Conservation (phyloP, 2,888 invertebrate species). For the Nomada fabriciana region DNA sequence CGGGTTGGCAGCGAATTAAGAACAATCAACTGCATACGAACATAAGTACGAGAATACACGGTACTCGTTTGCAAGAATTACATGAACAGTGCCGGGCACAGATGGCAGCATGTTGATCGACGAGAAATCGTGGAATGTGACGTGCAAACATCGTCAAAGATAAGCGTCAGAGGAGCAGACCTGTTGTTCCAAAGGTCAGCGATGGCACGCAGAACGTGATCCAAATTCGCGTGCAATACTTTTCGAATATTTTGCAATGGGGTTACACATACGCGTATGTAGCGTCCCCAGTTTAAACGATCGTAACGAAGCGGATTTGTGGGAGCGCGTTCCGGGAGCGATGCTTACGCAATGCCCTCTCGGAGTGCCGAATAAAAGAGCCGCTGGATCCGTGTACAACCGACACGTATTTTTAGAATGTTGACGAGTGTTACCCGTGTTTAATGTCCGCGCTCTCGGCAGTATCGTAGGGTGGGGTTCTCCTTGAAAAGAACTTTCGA, state of each 20-base stretch:
- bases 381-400: constrained; percentile 73
- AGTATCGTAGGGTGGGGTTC: constrained; percentile 28
- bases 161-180: constrained; percentile 34
- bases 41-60: constrained; percentile 9
- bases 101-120: constrained; percentile 39
- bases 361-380: constrained; percentile 75
- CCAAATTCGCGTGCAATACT: constrained; percentile 40
- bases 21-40: constrained; percentile 39
- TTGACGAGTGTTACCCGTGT: constrained; percentile 52
- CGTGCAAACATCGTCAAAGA: constrained; percentile 50
- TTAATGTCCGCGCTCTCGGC: constrained; percentile 42
- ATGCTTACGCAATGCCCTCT: constrained; percentile 76
- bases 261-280: background rate
- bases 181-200: constrained; percentile 57
- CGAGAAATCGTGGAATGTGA: constrained; percentile 48
- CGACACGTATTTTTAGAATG: constrained; percentile 78
- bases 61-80: background rate
- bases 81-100: constrained; percentile 26
- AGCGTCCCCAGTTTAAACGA: constrained; percentile 39
- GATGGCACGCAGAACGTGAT: constrained; percentile 32
- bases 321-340: constrained; percentile 44
- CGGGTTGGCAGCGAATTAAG: constrained; percentile 32
- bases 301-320: constrained; percentile 56
- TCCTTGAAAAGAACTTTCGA: constrained; percentile 5
- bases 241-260: constrained; percentile 48